phyloP scores from a whole-genome alignment of 2,888 invertebrate species.

The Brenthis ino region DNA sequence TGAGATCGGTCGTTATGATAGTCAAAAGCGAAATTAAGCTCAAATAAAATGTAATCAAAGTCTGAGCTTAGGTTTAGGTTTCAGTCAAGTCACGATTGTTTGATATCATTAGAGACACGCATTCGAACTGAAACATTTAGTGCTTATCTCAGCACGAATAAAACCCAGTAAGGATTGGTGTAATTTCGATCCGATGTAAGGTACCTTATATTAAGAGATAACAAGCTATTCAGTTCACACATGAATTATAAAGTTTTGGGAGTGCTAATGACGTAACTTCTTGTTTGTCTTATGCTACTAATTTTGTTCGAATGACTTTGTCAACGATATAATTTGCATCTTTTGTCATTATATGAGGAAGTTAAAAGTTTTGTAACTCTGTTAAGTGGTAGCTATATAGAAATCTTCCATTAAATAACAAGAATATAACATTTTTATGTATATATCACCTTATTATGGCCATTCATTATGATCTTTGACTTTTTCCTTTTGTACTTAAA shows the following conservation, averaged over 20 bases:
- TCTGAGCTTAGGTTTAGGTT: constrained; percentile 3
- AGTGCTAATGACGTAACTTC: constrained; percentile 65
- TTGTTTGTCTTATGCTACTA: constrained; percentile 52
- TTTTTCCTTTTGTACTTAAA: no score
- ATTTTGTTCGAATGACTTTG: constrained; percentile 41
- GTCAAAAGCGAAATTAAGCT: not conserved
- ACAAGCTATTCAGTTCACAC: constrained; percentile 31
- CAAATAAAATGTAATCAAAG: constrained; percentile 1
- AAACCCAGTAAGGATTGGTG: not conserved
- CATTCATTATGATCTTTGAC: no score
- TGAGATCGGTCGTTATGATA: not conserved
- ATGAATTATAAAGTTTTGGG: constrained; percentile 50
- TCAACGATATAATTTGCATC: constrained; percentile 22
- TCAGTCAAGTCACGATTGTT: constrained; percentile 17
- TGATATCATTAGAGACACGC: not conserved
- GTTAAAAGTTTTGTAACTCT: constrained; percentile 11
- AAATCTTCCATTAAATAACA: not conserved
- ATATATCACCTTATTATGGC: not conserved
- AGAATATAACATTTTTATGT: not conserved
- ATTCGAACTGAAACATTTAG: constrained; percentile 9
- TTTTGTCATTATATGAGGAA: constrained; percentile 9
- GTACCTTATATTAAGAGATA: constrained; percentile 12
- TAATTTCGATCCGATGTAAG: not conserved
- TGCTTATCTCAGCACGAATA: constrained; percentile 2
- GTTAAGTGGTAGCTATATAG: not conserved